Evolutionary conservation across 1,140 invertebrate genomes (phyloP).

Genomic region (Drosophila erecta): DNA sequence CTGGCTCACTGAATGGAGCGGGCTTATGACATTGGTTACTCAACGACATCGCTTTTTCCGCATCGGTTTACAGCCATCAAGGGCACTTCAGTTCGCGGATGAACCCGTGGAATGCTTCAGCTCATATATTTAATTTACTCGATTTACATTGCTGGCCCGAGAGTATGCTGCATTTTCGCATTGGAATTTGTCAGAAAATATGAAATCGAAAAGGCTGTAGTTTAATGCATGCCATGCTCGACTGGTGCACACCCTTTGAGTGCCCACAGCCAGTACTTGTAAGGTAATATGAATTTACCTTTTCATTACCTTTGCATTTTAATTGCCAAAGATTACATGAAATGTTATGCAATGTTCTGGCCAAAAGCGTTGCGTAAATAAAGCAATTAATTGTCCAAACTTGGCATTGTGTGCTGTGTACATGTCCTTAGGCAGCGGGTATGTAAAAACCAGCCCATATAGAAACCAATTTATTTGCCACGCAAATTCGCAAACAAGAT

Average conservation of each 20-base stretch:
- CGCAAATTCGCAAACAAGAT: slow-evolving; percentile 22
- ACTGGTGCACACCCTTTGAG: background rate
- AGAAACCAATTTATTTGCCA: slow-evolving; percentile 21
- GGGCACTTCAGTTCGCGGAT: background rate
- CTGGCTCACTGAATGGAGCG: slow-evolving; percentile 22
- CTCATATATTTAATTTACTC: background rate
- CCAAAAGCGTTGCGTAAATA: slow-evolving; percentile 7
- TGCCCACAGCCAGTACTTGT: too few species aligned
- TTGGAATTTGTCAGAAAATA: slow-evolving; percentile 5
- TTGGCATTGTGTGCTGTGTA: slow-evolving; percentile 1
- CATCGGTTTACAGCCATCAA: slow-evolving; percentile 12
- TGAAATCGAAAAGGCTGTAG: background rate
- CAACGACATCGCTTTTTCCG: background rate
- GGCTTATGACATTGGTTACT: slow-evolving; percentile 5
- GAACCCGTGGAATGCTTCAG: background rate
- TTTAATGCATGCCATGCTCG: background rate
- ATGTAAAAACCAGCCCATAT: background rate
- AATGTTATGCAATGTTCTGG: too few species aligned
- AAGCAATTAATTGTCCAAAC: slow-evolving; percentile 13
- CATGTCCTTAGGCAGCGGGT: background rate
- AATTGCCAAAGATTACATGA: background rate
- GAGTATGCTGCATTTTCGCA: slow-evolving; percentile 31
- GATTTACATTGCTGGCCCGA: slow-evolving; percentile 11
- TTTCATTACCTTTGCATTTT: background rate
- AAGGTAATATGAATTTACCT: too few species aligned